A percentile compares a stretch with the other conserved stretches of the same genome.
phyloP scores from a whole-genome alignment of 2,113 vertebrate genomes.

The Stegastes partitus region DNA sequence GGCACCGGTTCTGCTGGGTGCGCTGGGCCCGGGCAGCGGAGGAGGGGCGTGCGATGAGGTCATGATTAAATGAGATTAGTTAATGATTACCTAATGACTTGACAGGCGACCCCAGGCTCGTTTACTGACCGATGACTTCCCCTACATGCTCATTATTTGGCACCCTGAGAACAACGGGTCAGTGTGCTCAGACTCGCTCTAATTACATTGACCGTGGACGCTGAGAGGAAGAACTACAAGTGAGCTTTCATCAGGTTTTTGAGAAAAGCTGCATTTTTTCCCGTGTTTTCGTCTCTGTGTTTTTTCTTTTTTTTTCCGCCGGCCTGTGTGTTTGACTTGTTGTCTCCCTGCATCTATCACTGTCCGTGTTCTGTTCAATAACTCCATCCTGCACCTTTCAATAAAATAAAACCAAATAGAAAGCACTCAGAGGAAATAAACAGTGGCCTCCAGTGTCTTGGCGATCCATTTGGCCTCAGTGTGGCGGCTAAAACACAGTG shows the following conservation, averaged over 20 bases:
- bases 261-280: too few species aligned
- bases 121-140: constrained; percentile 72
- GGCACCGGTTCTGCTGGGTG: neutral
- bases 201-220: constrained; percentile 37
- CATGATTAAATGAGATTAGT: constrained; percentile 77
- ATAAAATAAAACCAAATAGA: constrained; percentile 55
- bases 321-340: neutral
- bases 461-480: constrained; percentile 57
- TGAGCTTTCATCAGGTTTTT: neutral
- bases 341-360: neutral
- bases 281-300: neutral
- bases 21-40: neutral
- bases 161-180: constrained; percentile 68
- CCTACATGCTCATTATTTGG: constrained; percentile 58
- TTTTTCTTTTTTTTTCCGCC: too few species aligned
- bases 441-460: constrained; percentile 39
- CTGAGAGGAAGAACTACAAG: neutral
- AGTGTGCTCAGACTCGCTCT: constrained; percentile 61
- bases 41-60: constrained; percentile 56
- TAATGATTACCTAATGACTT: constrained; percentile 72
- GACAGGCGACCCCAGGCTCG: constrained; percentile 69
- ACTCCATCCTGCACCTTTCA: constrained; percentile 33
- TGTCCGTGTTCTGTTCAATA: constrained; percentile 1
- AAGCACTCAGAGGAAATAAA: constrained; percentile 75
- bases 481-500: constrained; percentile 17